These are phyloP conservation scores for Andrena fulva DNA, from an alignment of 2,888 invertebrate species.

Conservation along the genomic window DNA sequence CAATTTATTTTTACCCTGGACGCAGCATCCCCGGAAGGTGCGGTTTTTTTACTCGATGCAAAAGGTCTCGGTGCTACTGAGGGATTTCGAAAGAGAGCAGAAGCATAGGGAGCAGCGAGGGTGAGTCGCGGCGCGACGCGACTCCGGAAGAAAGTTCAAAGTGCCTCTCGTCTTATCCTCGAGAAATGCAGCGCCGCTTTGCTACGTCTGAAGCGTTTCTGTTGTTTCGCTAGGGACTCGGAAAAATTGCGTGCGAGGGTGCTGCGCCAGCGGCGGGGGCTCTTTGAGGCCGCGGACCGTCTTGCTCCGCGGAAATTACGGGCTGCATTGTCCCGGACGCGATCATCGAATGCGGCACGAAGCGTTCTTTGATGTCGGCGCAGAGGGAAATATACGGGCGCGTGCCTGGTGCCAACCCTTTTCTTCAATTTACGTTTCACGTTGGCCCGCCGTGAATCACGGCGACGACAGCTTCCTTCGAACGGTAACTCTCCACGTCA, in stretches of 20 bases:
- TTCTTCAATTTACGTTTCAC: background rate
- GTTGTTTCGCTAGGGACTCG: conserved; percentile 15
- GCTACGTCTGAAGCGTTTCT: conserved; percentile 20
- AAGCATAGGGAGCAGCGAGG: background rate
- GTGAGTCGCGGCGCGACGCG: conserved; percentile 2
- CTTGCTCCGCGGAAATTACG: conserved; percentile 22
- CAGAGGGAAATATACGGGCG: background rate
- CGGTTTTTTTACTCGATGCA: conserved; percentile 26
- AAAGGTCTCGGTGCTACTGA: conserved; percentile 30
- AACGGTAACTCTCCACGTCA: too few relatives aligned
- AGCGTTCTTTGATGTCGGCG: conserved; percentile 24
- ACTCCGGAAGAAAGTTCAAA: conserved; percentile 57
- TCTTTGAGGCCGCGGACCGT: conserved; percentile 10
- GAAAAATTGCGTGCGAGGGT: conserved; percentile 29
- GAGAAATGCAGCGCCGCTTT: conserved; percentile 31
- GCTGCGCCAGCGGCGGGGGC: background rate
- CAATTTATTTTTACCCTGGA: conserved; percentile 54
- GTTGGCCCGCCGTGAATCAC: background rate
- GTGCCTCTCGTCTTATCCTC: conserved; percentile 55
- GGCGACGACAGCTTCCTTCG: background rate
- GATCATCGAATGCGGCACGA: conserved; percentile 13
- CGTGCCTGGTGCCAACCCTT: background rate
- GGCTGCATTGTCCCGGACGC: background rate
- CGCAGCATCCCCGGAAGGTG: conserved; percentile 31
- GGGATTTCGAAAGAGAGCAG: conserved; percentile 18